These are phyloP conservation scores for Leucoraja ocellata DNA, from an alignment of 2,797 vertebrate species.

Conservation along the genomic window DNA sequence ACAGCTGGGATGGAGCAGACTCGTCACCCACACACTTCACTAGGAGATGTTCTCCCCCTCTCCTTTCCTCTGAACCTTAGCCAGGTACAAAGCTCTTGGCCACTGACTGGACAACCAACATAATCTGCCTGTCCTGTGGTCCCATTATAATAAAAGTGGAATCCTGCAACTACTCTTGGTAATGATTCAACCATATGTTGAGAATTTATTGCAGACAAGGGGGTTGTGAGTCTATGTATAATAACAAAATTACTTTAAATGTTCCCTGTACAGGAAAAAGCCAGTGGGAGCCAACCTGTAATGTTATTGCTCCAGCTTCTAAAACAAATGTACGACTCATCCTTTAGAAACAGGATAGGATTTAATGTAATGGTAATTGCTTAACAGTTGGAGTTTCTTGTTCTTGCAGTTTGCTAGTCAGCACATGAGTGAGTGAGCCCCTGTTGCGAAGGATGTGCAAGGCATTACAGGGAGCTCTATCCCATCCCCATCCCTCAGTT, in stretches of 20 bases:
- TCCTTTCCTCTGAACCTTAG: background rate
- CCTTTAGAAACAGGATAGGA: background rate
- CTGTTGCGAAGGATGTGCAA: background rate
- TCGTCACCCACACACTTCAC: background rate
- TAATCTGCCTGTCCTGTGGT: background rate
- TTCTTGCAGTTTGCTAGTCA: background rate
- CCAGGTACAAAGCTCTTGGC: background rate
- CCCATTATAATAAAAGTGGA: background rate
- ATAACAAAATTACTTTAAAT: slow-evolving; percentile 22
- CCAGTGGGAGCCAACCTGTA: slow-evolving; percentile 10
- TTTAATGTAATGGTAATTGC: background rate
- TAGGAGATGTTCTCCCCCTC: background rate
- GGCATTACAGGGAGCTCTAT: background rate
- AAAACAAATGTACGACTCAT: slow-evolving; percentile 17
- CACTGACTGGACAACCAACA: background rate
- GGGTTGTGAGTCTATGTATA: slow-evolving; percentile 10
- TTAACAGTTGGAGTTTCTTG: background rate
- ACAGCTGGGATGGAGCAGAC: background rate
- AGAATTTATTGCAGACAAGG: slow-evolving; percentile 19
- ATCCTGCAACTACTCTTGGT: background rate
- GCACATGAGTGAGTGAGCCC: background rate
- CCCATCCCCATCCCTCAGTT: background rate
- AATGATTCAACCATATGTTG: slow-evolving; percentile 25
- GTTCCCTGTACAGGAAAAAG: slow-evolving; percentile 27
- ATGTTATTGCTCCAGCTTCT: slow-evolving; percentile 18